phyloP scores from a whole-genome alignment of 2,888 invertebrate genomes.

The Rotaria socialis region DNA sequence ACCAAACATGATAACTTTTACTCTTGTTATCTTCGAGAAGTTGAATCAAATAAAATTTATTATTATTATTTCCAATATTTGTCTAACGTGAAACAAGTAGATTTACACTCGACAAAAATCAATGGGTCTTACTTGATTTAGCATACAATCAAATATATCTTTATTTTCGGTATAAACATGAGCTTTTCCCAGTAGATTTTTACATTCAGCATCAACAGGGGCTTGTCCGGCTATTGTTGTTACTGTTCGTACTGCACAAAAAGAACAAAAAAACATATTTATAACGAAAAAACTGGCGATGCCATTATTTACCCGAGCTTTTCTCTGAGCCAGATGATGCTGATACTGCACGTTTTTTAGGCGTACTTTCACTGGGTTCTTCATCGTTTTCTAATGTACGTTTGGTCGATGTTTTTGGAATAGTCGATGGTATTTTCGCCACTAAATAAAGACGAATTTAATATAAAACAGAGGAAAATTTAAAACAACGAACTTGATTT shows the following conservation, averaged over 20 bases:
- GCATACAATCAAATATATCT: constrained; percentile 43
- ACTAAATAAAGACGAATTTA: neutral
- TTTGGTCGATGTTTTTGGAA: neutral
- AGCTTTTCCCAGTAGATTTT: neutral
- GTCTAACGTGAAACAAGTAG: constrained; percentile 56
- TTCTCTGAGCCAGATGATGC: neutral
- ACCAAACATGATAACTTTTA: constrained; percentile 60
- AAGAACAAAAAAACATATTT: neutral
- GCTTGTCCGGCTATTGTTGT: constrained; percentile 39
- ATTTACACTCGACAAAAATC: too few species aligned
- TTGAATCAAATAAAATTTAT: constrained; percentile 63
- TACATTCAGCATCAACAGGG: constrained; percentile 44
- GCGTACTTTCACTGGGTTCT: neutral
- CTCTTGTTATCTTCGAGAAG: constrained; percentile 59
- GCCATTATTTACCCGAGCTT: neutral
- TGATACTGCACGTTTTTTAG: neutral
- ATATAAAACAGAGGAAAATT: neutral
- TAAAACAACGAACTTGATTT: constrained; percentile 18
- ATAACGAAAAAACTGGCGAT: too few species aligned
- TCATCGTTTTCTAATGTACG: neutral
- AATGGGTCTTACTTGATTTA: constrained; percentile 41
- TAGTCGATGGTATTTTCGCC: neutral
- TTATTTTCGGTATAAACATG: constrained; percentile 40
- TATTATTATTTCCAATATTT: constrained; percentile 62
- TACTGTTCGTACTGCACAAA: neutral